Conservation (phyloP, 2,113 vertebrate genomes). For the Malurus elegans region DNA sequence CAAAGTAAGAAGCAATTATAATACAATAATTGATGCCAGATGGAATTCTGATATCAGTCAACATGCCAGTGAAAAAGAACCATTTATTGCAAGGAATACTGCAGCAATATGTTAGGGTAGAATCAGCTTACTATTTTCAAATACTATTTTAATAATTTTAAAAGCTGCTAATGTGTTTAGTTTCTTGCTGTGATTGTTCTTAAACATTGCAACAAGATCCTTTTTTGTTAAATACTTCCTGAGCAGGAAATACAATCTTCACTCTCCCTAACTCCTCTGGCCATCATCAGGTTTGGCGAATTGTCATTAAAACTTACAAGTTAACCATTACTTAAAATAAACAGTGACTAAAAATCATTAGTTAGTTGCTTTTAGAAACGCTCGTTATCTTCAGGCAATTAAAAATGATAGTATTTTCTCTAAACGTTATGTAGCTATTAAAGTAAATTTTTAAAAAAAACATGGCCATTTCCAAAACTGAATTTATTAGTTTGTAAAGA, state of each 20-base stretch:
- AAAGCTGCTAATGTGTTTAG: background rate
- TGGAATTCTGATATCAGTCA: background rate
- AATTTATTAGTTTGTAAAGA: background rate
- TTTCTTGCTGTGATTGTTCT: background rate
- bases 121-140: background rate
- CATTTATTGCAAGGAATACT: background rate
- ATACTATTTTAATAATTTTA: background rate
- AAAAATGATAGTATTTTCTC: slow-evolving; percentile 4
- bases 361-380: slow-evolving; percentile 5
- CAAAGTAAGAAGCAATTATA: background rate
- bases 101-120: accelerated
- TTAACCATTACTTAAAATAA: background rate
- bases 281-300: background rate
- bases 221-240: background rate
- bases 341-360: background rate
- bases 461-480: background rate
- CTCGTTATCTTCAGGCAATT: background rate
- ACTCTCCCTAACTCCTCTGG: background rate
- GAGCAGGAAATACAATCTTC: background rate
- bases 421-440: background rate
- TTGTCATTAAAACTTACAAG: background rate
- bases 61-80: background rate
- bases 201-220: background rate
- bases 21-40: slow-evolving; percentile 6
- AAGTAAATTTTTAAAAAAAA: background rate